These are phyloP conservation scores for Drosophila insularis DNA, from an alignment of 1,140 invertebrate species.

Conservation along the genomic window DNA sequence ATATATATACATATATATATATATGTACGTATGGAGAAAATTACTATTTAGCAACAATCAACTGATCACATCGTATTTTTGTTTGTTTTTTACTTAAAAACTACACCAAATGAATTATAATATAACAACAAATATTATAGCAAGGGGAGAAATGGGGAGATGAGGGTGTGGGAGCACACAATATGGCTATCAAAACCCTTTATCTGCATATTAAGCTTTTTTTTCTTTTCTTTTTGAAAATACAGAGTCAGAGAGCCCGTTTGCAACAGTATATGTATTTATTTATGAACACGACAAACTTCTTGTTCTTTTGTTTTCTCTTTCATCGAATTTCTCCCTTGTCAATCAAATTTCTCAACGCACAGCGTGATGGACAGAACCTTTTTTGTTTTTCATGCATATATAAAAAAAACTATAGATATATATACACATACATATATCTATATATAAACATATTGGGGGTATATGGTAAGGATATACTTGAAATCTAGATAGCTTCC, in stretches of 20 bases:
- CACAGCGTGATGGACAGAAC: slow-evolving; percentile 50
- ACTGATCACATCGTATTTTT: slow-evolving; percentile 69
- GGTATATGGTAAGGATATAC: slow-evolving; percentile 21
- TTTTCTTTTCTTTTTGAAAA: not conserved
- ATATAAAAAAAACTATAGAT: not conserved
- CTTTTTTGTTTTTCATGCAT: slow-evolving; percentile 33
- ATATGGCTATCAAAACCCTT: slow-evolving; percentile 51
- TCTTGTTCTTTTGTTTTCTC: slow-evolving; percentile 10
- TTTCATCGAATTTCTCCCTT: not conserved
- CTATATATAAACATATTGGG: slow-evolving; percentile 21
- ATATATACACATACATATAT: slow-evolving; percentile 1
- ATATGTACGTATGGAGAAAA: slow-evolving; percentile 35
- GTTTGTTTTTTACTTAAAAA: slow-evolving; percentile 49
- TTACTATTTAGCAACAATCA: slow-evolving; percentile 73
- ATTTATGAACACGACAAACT: slow-evolving; percentile 39
- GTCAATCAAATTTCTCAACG: slow-evolving; percentile 26
- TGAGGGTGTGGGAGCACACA: slow-evolving; percentile 1
- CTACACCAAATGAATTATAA: slow-evolving; percentile 67
- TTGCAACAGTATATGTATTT: not conserved
- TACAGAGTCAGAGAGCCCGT: slow-evolving; percentile 1
- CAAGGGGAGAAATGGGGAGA: slow-evolving; percentile 14
- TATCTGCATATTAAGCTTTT: slow-evolving; percentile 1
- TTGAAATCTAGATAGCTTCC: slow-evolving; percentile 54
- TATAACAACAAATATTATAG: slow-evolving; percentile 74
- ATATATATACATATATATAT: slow-evolving; percentile 16